Evolutionary conservation across 2,113 vertebrate species (phyloP).

Genomic region (Cyanocitta stelleri): DNA sequence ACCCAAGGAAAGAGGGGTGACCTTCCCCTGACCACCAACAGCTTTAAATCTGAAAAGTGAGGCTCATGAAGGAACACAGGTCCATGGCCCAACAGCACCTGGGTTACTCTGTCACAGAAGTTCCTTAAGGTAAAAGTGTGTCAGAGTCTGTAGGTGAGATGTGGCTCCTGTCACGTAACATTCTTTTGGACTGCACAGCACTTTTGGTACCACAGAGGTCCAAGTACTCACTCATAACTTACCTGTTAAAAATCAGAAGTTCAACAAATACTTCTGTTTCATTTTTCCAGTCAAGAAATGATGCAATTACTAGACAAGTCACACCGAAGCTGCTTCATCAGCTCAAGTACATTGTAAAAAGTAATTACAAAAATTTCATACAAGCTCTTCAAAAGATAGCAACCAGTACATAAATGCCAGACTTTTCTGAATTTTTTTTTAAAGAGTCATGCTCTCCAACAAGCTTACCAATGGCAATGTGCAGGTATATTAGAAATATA

Average conservation of each 20-base stretch:
- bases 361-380: not conserved
- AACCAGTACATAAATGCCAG: not conserved
- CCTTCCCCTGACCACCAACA: not conserved
- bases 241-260: not conserved
- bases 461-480: not conserved
- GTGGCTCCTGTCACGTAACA: not conserved
- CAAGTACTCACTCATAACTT: not conserved
- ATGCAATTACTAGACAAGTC: not conserved
- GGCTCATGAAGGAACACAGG: no score
- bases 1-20: not conserved
- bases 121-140: not conserved
- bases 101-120: not conserved
- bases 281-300: not conserved
- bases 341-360: not conserved
- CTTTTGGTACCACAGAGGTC: not conserved
- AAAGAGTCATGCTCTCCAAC: not conserved
- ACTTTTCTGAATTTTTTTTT: not conserved
- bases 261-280: not conserved
- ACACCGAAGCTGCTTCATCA: not conserved
- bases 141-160: not conserved
- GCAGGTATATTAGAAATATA: not conserved
- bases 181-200: not conserved
- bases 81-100: accelerated
- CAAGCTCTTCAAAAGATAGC: not conserved
- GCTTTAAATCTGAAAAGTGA: not conserved